Base-by-base conservation (phyloP, 2,888 invertebrate genomes). In the Lasioglossum oenotherae region DNA sequence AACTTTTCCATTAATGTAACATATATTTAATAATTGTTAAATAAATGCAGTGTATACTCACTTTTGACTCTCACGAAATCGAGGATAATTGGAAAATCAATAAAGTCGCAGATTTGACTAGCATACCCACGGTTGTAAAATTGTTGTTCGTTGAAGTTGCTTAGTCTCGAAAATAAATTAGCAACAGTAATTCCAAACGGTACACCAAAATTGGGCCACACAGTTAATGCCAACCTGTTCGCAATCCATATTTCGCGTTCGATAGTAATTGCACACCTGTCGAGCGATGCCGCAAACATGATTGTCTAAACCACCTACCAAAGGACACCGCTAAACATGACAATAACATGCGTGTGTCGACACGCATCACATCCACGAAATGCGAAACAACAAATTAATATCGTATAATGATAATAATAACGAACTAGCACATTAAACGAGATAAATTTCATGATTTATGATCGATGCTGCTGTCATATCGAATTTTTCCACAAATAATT, bases 201-300 rank as follows among this genome's bases (percentile, higher is more conserved):
- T 57, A n/a, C 14, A 31, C 72, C 67, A 76, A 79, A 84, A 76
- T 73, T 72, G 57, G 73, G 57, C 49, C 69, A 44, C 71, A 69
- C 84, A 71, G 77, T 84, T 84, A 80, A 80, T 67, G 84, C 80
- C 84, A 84, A 74, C 74, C 76, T 77, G 60, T 84, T 80, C 49
- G 75, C 49, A 71, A 85, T 74, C 74, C 80, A 84, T 85, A 84
- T 85, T 84, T 78, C 85, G 84, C 57, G 74, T 74, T 76, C 80
- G 77, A 84, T 80, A 46, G 76, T 84, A 85, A 85, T 84, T 84
- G 69, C 85, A 78, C 84, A 85, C 80, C 85, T 84, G 85, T 84
- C 85, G 77, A 44, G 77, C 80, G 74, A n/a, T 6, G 64, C 80
- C 84, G 74, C 80, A 85, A 85, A 84, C 85, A 67, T 60, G 79